Conservation (phyloP, 2,888 invertebrate genomes). For the Mythimna albipuncta region DNA sequence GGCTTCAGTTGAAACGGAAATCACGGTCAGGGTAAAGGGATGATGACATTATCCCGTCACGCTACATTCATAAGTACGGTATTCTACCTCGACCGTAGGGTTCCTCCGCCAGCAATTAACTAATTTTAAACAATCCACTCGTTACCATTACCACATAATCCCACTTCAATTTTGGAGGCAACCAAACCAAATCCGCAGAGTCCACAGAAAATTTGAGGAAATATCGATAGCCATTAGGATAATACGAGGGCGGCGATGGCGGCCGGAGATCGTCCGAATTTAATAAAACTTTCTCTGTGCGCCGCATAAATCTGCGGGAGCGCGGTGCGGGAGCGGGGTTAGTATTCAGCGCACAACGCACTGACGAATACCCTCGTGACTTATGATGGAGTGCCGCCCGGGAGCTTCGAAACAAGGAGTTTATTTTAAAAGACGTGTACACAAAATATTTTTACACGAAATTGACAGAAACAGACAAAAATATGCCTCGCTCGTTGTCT, state of each 20-base stretch:
- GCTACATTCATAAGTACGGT: background rate
- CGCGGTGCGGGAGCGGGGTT: slow-evolving; percentile 5
- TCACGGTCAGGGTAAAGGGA: background rate
- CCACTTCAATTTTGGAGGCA: slow-evolving; percentile 7
- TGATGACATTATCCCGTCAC: background rate
- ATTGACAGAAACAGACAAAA: too few relatives aligned
- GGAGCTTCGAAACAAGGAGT: slow-evolving; percentile 6
- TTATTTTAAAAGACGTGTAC: background rate
- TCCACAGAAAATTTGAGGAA: slow-evolving; percentile 47
- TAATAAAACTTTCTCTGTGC: slow-evolving; percentile 64
- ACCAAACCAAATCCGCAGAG: slow-evolving; percentile 17
- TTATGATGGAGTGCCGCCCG: slow-evolving; percentile 36
- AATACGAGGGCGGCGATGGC: slow-evolving; percentile 41
- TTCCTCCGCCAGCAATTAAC: background rate
- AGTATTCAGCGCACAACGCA: slow-evolving; percentile 59
- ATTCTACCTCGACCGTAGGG: background rate
- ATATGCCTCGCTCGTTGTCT: too few relatives aligned
- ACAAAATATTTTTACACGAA: background rate
- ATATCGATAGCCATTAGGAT: slow-evolving; percentile 64
- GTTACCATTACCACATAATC: slow-evolving; percentile 25
- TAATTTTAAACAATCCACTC: slow-evolving; percentile 14
- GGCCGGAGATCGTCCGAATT: slow-evolving; percentile 60
- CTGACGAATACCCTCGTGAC: slow-evolving; percentile 35
- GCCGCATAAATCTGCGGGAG: slow-evolving; percentile 55
- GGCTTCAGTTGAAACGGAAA: slow-evolving; percentile 7